These are phyloP conservation scores for Gila robusta DNA, from an alignment of 2,797 vertebrate genomes.

Conservation along the genomic window DNA sequence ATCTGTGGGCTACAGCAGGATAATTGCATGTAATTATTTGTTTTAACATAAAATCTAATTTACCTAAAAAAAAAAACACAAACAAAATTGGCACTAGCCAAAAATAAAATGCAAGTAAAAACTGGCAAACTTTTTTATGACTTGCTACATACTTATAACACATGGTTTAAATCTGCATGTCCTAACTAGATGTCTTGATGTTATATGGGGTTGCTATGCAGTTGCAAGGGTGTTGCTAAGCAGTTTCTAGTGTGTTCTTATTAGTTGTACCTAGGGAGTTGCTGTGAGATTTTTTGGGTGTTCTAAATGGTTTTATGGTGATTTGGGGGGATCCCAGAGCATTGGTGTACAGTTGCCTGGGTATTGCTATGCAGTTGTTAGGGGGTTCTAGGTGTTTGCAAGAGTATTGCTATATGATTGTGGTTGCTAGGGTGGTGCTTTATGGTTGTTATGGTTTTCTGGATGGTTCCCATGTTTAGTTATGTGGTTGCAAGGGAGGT, in stretches of 20 bases:
- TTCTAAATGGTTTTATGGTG: neutral
- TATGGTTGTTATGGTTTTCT: neutral
- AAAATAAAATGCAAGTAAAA: neutral
- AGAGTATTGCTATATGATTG: neutral
- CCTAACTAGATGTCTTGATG: neutral
- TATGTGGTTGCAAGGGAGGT: neutral
- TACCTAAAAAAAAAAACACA: neutral
- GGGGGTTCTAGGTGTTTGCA: neutral
- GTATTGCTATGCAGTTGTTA: neutral
- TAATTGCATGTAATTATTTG: neutral
- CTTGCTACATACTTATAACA: neutral
- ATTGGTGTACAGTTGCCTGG: neutral
- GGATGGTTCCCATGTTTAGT: neutral
- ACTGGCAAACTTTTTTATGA: neutral
- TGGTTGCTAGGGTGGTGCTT: too few relatives aligned
- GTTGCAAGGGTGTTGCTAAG: neutral
- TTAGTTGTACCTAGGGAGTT: neutral
- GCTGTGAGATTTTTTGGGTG: neutral
- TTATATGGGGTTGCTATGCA: neutral
- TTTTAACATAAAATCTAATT: neutral
- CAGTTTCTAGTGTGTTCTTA: neutral
- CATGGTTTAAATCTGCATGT: neutral
- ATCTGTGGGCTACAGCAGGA: conserved; percentile 70
- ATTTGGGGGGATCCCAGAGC: neutral
- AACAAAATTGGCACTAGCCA: neutral